phyloP scores from a whole-genome alignment of 2,888 invertebrate genomes.

The Ethmia dodecea region DNA sequence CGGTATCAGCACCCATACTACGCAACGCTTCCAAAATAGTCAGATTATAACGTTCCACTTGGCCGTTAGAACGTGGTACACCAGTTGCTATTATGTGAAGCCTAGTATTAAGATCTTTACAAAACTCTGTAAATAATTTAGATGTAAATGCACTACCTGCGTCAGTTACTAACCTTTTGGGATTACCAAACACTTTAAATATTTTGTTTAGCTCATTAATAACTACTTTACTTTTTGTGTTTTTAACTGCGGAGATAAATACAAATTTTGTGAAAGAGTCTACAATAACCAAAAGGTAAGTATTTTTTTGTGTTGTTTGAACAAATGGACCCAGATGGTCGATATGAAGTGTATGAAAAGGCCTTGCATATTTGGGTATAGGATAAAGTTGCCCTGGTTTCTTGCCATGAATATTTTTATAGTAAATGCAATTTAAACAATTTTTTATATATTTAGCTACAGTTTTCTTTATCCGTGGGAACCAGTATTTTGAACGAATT shows the following conservation, averaged over 20 bases:
- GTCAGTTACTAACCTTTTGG: conserved; percentile 16
- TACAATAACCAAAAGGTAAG: conserved; percentile 28
- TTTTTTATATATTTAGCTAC: conserved; percentile 28
- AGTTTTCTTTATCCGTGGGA: conserved; percentile 10
- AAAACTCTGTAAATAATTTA: conserved; percentile 10
- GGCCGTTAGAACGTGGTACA: conserved; percentile 25
- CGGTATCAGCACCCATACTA: conserved; percentile 19
- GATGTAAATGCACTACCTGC: conserved; percentile 18
- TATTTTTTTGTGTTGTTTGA: conserved; percentile 20
- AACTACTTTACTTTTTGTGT: conserved; percentile 8
- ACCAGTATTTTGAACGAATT: conserved; percentile 18
- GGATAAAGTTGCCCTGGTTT: conserved; percentile 18
- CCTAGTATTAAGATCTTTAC: conserved; percentile 12
- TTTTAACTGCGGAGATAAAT: conserved; percentile 22
- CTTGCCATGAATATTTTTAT: conserved; percentile 24
- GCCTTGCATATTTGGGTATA: conserved; percentile 21
- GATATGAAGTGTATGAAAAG: conserved; percentile 28
- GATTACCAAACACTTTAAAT: conserved; percentile 18
- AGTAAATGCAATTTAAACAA: conserved; percentile 32
- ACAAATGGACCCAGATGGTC: conserved; percentile 30
- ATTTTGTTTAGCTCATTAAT: conserved; percentile 14
- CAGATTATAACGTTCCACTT: conserved; percentile 27
- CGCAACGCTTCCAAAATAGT: conserved; percentile 27
- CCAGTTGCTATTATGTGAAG: conserved; percentile 18
- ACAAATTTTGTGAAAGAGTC: conserved; percentile 37